These are phyloP conservation scores for Coracias cyanogaster DNA, from an alignment of 2,797 vertebrate genomes.

Conservation along the genomic window DNA sequence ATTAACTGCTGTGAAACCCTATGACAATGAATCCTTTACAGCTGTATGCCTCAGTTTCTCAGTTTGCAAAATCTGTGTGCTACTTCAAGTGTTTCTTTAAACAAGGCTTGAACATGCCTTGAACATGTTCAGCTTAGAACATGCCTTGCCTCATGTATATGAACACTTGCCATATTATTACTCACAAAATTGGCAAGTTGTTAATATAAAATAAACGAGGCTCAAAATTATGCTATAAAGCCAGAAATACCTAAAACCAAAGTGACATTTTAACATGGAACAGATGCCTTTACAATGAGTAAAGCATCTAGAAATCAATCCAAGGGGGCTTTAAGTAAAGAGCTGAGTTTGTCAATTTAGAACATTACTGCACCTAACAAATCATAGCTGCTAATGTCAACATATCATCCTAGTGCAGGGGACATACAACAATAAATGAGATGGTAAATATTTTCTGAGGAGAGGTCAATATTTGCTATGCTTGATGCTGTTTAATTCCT, in stretches of 20 bases:
- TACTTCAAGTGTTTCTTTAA: neutral
- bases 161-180: neutral
- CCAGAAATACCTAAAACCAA: constrained; percentile 21
- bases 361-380: constrained; percentile 38
- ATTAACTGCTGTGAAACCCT: neutral
- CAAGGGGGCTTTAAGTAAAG: constrained; percentile 19
- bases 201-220: constrained; percentile 49
- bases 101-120: neutral
- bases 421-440: constrained; percentile 48
- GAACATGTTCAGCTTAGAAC: neutral
- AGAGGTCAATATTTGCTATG: constrained; percentile 67
- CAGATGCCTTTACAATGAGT: neutral
- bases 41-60: neutral
- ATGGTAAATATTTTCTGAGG: constrained; percentile 64
- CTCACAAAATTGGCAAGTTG: constrained; percentile 35
- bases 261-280: constrained; percentile 24
- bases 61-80: neutral
- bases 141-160: neutral
- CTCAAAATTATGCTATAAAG: constrained; percentile 40
- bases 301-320: constrained; percentile 40
- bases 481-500: constrained; percentile 60
- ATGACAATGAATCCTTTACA: neutral
- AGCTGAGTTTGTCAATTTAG: constrained; percentile 50
- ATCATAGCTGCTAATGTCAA: constrained; percentile 52
- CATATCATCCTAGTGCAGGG: constrained; percentile 17